Base-by-base conservation (phyloP, 2,797 vertebrate species). In the Siniperca obscura region DNA sequence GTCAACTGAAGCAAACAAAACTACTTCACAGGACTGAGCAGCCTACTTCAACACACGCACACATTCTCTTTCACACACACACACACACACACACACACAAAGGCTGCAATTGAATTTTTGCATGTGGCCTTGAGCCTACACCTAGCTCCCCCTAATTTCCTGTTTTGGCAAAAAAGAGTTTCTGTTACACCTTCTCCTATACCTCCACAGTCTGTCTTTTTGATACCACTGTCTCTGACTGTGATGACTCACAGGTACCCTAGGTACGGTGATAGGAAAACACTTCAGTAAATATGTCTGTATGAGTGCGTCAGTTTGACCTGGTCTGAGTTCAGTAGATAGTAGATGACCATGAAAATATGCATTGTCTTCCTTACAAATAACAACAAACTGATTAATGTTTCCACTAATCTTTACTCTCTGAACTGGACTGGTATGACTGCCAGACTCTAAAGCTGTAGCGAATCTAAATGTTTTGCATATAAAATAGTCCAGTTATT, bases 81-180 rank as follows among this genome's bases (percentile, higher is more conserved):
- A 77, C 56, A 61, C 66, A 77, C 42, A 50, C 57, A 25, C 48
- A 42, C 42, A 50, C 56, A 61, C 66, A 77, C 87, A 92, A 64
- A 89, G 88, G 19, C 74, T 69, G 82, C 87, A 84, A 82, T 89
- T 92, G 70, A 91, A 80, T 78, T 59, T 64, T 62, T 82, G 66
- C 71, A 75, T 46, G 69, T 64, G 59, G 86, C 82, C 76, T 83
- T 69, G 5, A 85, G 86, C 60, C 74, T 71, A 86, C 80, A 87
- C 82, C 70, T 67, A 40, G 72, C 68, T 78, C 77, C 76, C 68
- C 59, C 83, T 83, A 84, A 92, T 91, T 93, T 94, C 91, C 88
- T 91, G 89, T 88, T 85, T 81, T 74, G 76, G 68, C 44, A 67
- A 84, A 81, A 73, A 69, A 82, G 67, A 80, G 53, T 77, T 56